A percentile compares a stretch with the other conserved stretches of the same genome.
Conservation (phyloP, 2,113 vertebrate species). For the Pseudopodoces humilis region DNA sequence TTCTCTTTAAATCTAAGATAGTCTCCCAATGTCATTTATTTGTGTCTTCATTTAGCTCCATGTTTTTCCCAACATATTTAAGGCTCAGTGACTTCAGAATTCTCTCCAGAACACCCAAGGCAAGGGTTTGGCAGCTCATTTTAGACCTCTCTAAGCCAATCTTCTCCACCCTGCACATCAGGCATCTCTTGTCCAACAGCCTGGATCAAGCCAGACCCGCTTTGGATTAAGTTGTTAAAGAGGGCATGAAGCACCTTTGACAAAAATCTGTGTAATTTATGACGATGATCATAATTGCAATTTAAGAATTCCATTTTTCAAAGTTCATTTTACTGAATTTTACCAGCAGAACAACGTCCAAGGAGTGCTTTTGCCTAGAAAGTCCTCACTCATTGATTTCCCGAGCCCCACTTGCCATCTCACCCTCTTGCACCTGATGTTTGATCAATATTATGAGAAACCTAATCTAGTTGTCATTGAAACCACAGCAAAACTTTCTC, state of each 20-base stretch:
- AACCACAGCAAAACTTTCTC: not conserved
- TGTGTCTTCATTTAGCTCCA: not conserved
- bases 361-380: not conserved
- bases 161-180: not conserved
- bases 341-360: not conserved
- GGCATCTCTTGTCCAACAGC: not conserved
- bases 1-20: not conserved
- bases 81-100: not conserved
- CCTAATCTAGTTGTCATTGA: not conserved
- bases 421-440: not conserved
- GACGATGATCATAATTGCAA: not conserved
- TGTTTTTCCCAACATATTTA: not conserved
- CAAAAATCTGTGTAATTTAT: not conserved
- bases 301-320: not conserved
- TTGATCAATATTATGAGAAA: slow-evolving; percentile 19
- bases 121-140: slow-evolving; percentile 24
- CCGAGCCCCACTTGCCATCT: not conserved
- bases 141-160: not conserved
- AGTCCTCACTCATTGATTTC: not conserved
- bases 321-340: not conserved
- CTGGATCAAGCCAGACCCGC: not conserved
- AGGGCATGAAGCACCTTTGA: not conserved
- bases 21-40: not conserved
- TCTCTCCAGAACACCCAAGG: not conserved
- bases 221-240: not conserved